These are phyloP conservation scores for Dissostichus mawsoni DNA, from an alignment of 2,113 vertebrate genomes.

Conservation along the genomic window DNA sequence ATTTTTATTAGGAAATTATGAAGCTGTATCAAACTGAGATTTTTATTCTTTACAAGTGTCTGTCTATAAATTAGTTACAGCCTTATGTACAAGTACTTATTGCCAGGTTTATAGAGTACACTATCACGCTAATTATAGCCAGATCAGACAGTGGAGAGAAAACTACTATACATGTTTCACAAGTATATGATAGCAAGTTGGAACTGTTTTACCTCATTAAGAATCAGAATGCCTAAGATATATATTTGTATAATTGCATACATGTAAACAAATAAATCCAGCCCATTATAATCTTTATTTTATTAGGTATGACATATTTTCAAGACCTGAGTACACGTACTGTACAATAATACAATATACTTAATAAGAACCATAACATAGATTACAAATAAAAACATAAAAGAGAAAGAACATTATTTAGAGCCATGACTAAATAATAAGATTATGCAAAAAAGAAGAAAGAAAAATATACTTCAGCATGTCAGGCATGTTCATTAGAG, in stretches of 20 bases:
- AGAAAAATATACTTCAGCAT: neutral
- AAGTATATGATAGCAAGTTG: neutral
- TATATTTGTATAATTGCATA: no score
- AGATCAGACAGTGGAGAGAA: no score
- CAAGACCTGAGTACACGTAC: neutral
- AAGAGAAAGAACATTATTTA: neutral
- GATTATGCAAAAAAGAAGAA: neutral
- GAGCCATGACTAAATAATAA: neutral
- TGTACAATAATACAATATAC: neutral
- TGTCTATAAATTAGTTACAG: neutral
- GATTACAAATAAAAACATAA: no score
- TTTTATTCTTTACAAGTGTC: neutral
- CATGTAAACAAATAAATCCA: no score
- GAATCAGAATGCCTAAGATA: neutral
- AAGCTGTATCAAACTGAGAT: neutral
- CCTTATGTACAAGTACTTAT: neutral
- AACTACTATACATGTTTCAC: neutral
- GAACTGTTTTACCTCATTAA: neutral
- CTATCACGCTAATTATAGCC: neutral
- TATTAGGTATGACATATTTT: neutral
- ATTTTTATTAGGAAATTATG: slow-evolving; percentile 14
- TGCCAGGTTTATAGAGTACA: neutral
- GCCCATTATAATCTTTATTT: neutral
- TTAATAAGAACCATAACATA: no score
- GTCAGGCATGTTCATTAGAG: neutral